phyloP scores from a whole-genome alignment of 2,797 vertebrate species.

The Brachymystax lenok region DNA sequence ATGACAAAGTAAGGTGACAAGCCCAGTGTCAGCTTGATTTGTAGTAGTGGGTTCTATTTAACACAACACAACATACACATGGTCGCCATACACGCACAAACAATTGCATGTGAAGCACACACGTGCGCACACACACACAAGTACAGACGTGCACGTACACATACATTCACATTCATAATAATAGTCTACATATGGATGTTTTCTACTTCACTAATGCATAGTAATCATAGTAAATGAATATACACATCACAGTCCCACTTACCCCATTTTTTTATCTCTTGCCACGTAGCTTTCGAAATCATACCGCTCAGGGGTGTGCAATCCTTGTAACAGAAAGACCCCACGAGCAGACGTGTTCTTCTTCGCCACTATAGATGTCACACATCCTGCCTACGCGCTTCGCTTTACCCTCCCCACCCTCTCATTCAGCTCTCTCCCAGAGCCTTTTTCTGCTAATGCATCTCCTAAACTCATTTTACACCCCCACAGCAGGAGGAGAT shows the following conservation, averaged over 20 bases:
- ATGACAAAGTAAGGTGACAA: too few relatives aligned
- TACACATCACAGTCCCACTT: background rate
- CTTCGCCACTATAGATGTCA: constrained; percentile 1
- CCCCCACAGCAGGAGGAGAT: constrained; percentile 6
- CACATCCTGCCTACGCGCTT: background rate
- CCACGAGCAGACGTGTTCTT: background rate
- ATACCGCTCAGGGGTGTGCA: background rate
- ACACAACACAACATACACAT: background rate
- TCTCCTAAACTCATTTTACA: constrained; percentile 54
- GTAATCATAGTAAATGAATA: background rate
- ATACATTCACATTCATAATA: background rate
- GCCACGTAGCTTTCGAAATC: background rate
- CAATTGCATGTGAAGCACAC: too few relatives aligned
- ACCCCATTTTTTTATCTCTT: background rate
- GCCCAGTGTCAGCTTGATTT: too few relatives aligned
- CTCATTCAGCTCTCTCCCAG: background rate
- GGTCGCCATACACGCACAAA: background rate
- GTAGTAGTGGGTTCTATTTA: too few relatives aligned
- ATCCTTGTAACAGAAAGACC: background rate
- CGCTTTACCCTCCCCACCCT: too few relatives aligned
- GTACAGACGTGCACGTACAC: background rate
- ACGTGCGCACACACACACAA: background rate
- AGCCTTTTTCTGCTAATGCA: constrained; percentile 36
- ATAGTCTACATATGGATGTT: background rate
- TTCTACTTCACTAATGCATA: background rate